These are phyloP conservation scores for Coleophora flavipennella DNA, from an alignment of 2,888 invertebrate genomes.

Conservation along the genomic window DNA sequence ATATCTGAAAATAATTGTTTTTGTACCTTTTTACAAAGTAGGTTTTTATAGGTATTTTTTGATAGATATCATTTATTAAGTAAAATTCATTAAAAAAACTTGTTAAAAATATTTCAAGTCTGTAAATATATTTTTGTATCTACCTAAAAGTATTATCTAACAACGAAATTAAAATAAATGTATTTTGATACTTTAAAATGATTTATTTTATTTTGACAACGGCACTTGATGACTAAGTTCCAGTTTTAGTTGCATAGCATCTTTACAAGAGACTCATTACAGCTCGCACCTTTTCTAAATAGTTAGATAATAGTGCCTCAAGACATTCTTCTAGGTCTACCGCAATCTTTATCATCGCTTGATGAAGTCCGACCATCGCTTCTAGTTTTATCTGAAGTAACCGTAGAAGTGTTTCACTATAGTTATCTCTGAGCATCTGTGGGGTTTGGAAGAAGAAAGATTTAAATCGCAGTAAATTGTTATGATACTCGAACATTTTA, in stretches of 20 bases:
- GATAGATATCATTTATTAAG: too few relatives aligned
- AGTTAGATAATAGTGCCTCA: constrained; percentile 23
- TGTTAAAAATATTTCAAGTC: too few relatives aligned
- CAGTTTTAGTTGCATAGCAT: constrained; percentile 27
- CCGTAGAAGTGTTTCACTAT: constrained; percentile 34
- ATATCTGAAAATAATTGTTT: too few relatives aligned
- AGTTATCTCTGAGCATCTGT: constrained; percentile 46
- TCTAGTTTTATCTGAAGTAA: constrained; percentile 31
- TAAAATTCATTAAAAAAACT: too few relatives aligned
- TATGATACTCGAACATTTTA: too few relatives aligned
- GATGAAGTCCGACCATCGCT: constrained; percentile 26
- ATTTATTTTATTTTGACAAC: neutral
- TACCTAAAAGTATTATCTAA: constrained; percentile 43
- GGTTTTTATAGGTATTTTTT: too few relatives aligned
- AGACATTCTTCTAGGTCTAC: constrained; percentile 31
- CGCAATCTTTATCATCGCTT: constrained; percentile 19
- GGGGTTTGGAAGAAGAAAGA: constrained; percentile 17
- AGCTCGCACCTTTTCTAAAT: constrained; percentile 25
- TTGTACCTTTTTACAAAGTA: too few relatives aligned
- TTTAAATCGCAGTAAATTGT: too few relatives aligned
- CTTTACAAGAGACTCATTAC: constrained; percentile 27
- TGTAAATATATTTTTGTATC: constrained; percentile 26
- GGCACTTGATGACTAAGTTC: too few relatives aligned
- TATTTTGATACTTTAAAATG: constrained; percentile 18
- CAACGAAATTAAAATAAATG: constrained; percentile 29